Percentiles rank a stretch among this genome's conserved stretches.
Evolutionary conservation across 2,113 vertebrate species (phyloP).

Genomic region (Arothron firmamentum): DNA sequence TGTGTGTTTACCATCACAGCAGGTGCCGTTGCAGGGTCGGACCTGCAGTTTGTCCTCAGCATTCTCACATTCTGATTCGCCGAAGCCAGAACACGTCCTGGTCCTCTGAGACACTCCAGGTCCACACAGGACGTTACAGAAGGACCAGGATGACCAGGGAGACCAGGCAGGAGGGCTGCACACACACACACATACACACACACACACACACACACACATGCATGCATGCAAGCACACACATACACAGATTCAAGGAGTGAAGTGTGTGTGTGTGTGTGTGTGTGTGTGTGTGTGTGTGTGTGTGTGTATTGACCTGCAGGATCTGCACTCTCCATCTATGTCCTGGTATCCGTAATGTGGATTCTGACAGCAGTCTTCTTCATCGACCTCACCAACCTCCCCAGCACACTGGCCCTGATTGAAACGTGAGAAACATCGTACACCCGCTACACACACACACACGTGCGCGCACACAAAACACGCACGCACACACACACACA

Average conservation of each 20-base stretch:
- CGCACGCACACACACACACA: constrained; percentile 23
- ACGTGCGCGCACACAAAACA: constrained; percentile 28
- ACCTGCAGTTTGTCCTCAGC: background rate
- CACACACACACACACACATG: background rate
- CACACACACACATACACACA: constrained; percentile 4
- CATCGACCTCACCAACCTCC: constrained; percentile 46
- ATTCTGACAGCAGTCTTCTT: constrained; percentile 58
- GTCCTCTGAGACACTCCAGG: constrained; percentile 42
- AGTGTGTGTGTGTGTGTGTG: constrained; percentile 2
- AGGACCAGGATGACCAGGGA: constrained; percentile 49
- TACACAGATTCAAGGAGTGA: background rate
- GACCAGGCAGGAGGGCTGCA: constrained; percentile 38
- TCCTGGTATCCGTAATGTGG: constrained; percentile 24
- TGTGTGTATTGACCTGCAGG: constrained; percentile 53
- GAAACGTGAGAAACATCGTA: constrained; percentile 41
- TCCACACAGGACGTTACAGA: constrained; percentile 43
- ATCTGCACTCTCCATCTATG: constrained; percentile 28
- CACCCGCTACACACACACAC: constrained; percentile 36
- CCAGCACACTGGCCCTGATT: constrained; percentile 14
- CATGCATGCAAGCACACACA: background rate
- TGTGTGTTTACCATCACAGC: constrained; percentile 44
- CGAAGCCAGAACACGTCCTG: constrained; percentile 37
- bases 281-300: constrained; percentile 16
- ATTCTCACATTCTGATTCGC: constrained; percentile 5
- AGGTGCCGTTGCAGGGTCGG: constrained; percentile 30